phyloP scores from a whole-genome alignment of 2,888 invertebrate species.

The Ptychoptera albimana region DNA sequence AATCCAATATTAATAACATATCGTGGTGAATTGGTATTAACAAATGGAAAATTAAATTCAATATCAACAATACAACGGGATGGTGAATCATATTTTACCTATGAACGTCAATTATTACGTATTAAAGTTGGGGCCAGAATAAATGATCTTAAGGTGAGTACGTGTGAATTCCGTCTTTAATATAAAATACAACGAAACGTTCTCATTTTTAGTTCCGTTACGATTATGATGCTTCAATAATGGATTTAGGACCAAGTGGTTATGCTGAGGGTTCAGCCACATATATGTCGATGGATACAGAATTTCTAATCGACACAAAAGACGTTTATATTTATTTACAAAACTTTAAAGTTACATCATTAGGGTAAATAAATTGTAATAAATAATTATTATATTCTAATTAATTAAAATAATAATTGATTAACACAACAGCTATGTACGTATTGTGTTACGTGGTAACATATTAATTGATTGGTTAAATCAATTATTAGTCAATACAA shows the following conservation, averaged over 20 bases:
- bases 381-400: too few species aligned
- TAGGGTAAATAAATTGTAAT: not conserved
- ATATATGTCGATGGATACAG: not conserved
- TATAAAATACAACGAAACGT: too few species aligned
- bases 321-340: slow-evolving; percentile 1
- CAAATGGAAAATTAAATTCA: slow-evolving; percentile 11
- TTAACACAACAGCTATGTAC: slow-evolving; percentile 12
- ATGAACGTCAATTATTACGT: slow-evolving; percentile 2
- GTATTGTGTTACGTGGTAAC: slow-evolving; percentile 13
- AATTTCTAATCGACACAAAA: not conserved
- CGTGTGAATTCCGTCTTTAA: too few species aligned
- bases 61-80: not conserved
- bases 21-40: slow-evolving; percentile 16
- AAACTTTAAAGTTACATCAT: not conserved
- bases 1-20: slow-evolving; percentile 12
- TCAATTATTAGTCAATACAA: slow-evolving; percentile 9
- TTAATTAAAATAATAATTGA: too few species aligned
- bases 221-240: not conserved
- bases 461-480: slow-evolving; percentile 13
- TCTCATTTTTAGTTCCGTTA: slow-evolving; percentile 1
- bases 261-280: not conserved
- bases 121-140: not conserved
- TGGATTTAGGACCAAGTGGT: not conserved
- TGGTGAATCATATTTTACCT: slow-evolving; percentile 1
- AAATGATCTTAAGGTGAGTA: not conserved